phyloP scores from a whole-genome alignment of 2,113 vertebrate species.

The Typhlomys cinereus region DNA sequence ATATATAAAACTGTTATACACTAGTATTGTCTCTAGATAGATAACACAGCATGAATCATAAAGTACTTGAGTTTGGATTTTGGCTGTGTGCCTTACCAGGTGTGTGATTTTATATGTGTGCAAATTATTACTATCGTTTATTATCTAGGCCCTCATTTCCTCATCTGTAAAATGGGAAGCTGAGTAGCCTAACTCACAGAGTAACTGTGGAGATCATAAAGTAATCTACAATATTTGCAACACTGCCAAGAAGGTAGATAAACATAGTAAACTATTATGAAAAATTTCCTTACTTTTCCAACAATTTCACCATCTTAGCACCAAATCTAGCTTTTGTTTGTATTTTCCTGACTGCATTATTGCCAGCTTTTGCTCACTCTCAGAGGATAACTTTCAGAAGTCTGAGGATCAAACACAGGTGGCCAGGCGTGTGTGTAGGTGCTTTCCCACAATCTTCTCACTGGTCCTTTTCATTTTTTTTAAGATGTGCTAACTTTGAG shows the following conservation, averaged over 20 bases:
- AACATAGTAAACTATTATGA: background rate
- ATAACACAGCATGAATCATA: background rate
- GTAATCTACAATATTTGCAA: background rate
- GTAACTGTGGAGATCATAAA: background rate
- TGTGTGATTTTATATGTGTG: background rate
- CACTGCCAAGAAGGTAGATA: background rate
- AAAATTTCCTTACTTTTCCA: constrained; percentile 23
- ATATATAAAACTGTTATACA: background rate
- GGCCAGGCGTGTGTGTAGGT: no score
- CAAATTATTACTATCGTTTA: background rate
- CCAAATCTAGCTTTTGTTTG: background rate
- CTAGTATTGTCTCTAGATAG: background rate
- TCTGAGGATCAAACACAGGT: no score
- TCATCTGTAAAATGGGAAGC: background rate
- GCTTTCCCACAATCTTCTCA: no score
- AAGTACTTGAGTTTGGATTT: background rate
- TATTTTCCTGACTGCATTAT: background rate
- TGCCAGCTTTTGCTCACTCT: no score
- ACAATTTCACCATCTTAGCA: constrained; percentile 11
- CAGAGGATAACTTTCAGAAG: no score
- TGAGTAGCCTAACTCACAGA: background rate
- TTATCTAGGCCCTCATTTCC: background rate
- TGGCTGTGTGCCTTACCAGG: background rate
- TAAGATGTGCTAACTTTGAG: no score
- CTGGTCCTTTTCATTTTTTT: no score